Evolutionary conservation across 2,113 vertebrate species (phyloP).

Genomic region (Myrmecophaga tridactyla): DNA sequence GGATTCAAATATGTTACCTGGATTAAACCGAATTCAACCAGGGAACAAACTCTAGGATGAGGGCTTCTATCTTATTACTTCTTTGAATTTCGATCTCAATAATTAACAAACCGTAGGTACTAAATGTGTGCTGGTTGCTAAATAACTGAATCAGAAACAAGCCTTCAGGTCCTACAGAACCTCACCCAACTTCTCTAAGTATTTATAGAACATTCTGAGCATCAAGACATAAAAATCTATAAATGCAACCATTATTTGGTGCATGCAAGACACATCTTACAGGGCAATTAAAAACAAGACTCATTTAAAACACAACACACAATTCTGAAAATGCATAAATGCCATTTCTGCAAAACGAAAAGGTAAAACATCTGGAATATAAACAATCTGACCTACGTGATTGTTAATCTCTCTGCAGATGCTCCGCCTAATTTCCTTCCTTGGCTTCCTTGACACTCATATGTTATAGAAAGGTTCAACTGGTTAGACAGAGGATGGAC

Average conservation of each 20-base stretch:
- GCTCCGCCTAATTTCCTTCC: not conserved
- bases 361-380: not conserved
- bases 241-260: not conserved
- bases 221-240: not conserved
- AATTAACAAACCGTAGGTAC: not conserved
- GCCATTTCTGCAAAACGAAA: conserved; percentile 14
- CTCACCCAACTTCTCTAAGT: not conserved
- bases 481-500: not conserved
- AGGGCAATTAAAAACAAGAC: conserved; percentile 40
- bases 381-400: not conserved
- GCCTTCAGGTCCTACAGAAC: not conserved
- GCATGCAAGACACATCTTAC: not conserved
- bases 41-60: not conserved
- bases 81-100: not conserved
- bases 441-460: not conserved
- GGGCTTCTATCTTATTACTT: not conserved
- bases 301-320: not conserved
- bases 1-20: not conserved
- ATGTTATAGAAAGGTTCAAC: not conserved
- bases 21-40: not conserved
- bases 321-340: conserved; percentile 7
- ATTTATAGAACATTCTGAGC: conserved; percentile 2
- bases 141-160: not conserved
- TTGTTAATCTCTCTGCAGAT: not conserved
- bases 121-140: not conserved